Evolutionary conservation across 1,140 invertebrate genomes (phyloP).

Genomic region (Drosophila pseudoobscura): DNA sequence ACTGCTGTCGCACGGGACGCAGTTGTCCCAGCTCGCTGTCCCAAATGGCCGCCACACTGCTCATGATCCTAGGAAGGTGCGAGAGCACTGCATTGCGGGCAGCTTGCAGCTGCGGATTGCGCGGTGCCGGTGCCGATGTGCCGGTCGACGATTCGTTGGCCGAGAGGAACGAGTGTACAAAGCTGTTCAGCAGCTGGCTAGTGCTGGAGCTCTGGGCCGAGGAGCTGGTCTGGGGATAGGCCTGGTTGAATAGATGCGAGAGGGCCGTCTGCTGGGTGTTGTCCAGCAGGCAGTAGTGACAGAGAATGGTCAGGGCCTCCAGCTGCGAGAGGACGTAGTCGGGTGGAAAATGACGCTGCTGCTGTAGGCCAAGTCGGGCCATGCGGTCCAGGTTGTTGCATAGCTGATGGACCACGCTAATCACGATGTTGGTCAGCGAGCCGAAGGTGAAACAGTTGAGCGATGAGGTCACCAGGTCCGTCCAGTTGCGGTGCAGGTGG

Average conservation of each 20-base stretch:
- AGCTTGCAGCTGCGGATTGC: slow-evolving; percentile 80
- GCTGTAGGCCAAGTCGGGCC: slow-evolving; percentile 74
- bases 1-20: slow-evolving; percentile 88
- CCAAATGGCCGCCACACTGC: slow-evolving; percentile 92
- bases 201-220: slow-evolving; percentile 85
- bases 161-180: slow-evolving; percentile 91
- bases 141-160: slow-evolving; percentile 46
- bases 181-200: slow-evolving; percentile 91
- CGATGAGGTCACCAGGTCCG: slow-evolving; percentile 90
- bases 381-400: slow-evolving; percentile 91
- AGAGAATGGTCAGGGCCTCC: slow-evolving; percentile 92
- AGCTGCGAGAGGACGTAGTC: slow-evolving; percentile 92
- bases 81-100: slow-evolving; percentile 90
- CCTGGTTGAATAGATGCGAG: slow-evolving; percentile 86
- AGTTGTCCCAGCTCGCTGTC: slow-evolving; percentile 86
- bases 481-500: slow-evolving; percentile 91
- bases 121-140: slow-evolving; percentile 59
- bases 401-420: slow-evolving; percentile 91
- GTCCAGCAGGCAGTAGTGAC: slow-evolving; percentile 94
- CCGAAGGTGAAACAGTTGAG: slow-evolving; percentile 88
- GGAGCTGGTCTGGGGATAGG: slow-evolving; percentile 84
- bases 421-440: slow-evolving; percentile 90
- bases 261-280: slow-evolving; percentile 86
- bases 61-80: slow-evolving; percentile 92
- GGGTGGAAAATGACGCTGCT: slow-evolving; percentile 85